Evolutionary conservation across 2,888 invertebrate genomes (phyloP), one percentile per base, ranked within the genome.

Genomic region (Sicus ferrugineus): DNA sequence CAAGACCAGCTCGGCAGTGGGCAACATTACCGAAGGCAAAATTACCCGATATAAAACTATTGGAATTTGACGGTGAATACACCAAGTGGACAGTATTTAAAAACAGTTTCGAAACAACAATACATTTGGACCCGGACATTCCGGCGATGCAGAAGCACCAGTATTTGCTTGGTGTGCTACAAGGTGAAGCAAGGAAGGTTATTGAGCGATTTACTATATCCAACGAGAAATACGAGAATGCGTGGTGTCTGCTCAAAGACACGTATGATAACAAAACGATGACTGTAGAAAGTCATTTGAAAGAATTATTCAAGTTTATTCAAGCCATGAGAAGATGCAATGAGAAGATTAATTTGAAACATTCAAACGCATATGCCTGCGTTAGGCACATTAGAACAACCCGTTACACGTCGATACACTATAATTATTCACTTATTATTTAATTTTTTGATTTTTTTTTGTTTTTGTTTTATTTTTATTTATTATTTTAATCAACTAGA

Each of bases 81-180:
- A 48, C 48, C n/a, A 48, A 48, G n/a, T 48, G 48, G 48, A 48
- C n/a, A 16, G 48, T 48, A 48, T 48, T 48, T n/a, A 48, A 48
- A 48, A 48, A 48, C 48, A 48, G 48, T 7, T 48, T 48, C n/a
- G n/a, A 48, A 48, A 48, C 48, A n/a, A n/a, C 48, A 48, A 48
- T 48, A 16, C 48, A 48, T 48, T 16, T 48, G 48, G 48, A 48
- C 4, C 9, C 48, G 48, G 48, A 48, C n/a, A 48, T 48, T 48
- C n/a, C n/a, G 48, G 9, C 48, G 14, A n/a, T 5, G 9, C 48
- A 48, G 48, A 48, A 48, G 4, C 48, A 48, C 48, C 48, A 48
- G 48, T 48, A 48, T 48, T 48, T 48, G 48, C 4, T 48, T 48
- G 48, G 48, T 48, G 48, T n/a, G 48, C 14, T 48, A 16, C 48